Evolutionary conservation across 2,113 vertebrate species (phyloP).

Genomic region (Leptobrachium leishanense): DNA sequence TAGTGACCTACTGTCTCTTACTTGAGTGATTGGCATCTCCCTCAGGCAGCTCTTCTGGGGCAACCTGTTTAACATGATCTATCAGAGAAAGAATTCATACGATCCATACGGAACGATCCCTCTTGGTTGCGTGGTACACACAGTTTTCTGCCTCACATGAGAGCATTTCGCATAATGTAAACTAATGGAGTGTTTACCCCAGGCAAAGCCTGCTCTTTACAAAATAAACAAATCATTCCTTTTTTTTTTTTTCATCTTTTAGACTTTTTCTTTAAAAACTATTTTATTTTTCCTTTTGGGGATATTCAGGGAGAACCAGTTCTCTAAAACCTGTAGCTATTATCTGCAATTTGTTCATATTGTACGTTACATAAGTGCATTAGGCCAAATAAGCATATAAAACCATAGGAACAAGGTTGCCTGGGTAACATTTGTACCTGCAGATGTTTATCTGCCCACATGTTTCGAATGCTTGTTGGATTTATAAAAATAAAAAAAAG

Average conservation of each 20-base stretch:
- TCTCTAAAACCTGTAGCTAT: slow-evolving; percentile 42
- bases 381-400: slow-evolving; percentile 38
- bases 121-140: background rate
- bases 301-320: slow-evolving; percentile 27
- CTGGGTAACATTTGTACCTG: slow-evolving; percentile 48
- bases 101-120: background rate
- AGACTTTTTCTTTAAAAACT: background rate
- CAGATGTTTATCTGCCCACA: slow-evolving; percentile 37
- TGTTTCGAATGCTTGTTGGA: slow-evolving; percentile 13
- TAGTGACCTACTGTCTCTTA: background rate
- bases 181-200: slow-evolving; percentile 13
- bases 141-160: slow-evolving; percentile 1
- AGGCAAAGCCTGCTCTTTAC: slow-evolving; percentile 11
- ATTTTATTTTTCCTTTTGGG: slow-evolving; percentile 15
- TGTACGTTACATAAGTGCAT: slow-evolving; percentile 47
- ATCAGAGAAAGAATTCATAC: slow-evolving; percentile 1
- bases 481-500: background rate
- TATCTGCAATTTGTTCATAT: slow-evolving; percentile 42
- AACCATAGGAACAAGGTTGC: slow-evolving; percentile 49
- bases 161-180: slow-evolving; percentile 11
- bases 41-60: slow-evolving; percentile 1
- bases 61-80: slow-evolving; percentile 2
- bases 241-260: slow-evolving; percentile 6
- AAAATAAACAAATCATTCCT: slow-evolving; percentile 4
- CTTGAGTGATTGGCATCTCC: slow-evolving; percentile 26